These are phyloP conservation scores for Phrynosoma blainvillii DNA, from an alignment of 2,113 vertebrate genomes.

Conservation along the genomic window DNA sequence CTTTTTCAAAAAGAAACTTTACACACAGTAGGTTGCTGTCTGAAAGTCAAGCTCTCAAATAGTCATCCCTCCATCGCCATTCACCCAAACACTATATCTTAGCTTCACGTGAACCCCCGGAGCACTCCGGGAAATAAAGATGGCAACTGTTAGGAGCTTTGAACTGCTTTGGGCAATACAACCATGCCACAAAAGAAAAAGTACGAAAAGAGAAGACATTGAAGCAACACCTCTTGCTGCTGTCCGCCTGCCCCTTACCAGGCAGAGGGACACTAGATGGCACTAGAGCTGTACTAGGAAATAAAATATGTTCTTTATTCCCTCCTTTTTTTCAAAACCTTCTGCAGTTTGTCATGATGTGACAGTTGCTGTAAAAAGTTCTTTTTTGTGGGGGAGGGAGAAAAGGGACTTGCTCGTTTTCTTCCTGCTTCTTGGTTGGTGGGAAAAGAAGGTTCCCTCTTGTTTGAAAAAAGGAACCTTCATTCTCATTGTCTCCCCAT, in stretches of 20 bases:
- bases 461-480: too few relatives aligned
- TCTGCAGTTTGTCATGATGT: too few relatives aligned
- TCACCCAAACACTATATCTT: not conserved
- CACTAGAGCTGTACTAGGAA: not conserved
- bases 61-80: not conserved
- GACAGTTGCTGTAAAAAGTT: too few relatives aligned
- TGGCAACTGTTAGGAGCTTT: not conserved
- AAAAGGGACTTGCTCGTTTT: too few relatives aligned
- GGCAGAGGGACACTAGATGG: not conserved
- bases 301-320: not conserved
- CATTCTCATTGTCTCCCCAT: too few relatives aligned
- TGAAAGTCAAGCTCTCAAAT: too few relatives aligned
- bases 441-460: too few relatives aligned
- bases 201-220: not conserved
- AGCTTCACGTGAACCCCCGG: not conserved
- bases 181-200: too few relatives aligned
- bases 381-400: too few relatives aligned
- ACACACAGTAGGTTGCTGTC: not conserved
- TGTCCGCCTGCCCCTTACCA: not conserved
- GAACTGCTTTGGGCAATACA: not conserved
- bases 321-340: not conserved
- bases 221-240: not conserved
- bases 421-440: too few relatives aligned
- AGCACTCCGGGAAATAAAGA: not conserved
- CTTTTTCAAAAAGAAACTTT: not conserved